Evolutionary conservation across 2,888 invertebrate species (phyloP).

Genomic region (Cantharis lateralis): DNA sequence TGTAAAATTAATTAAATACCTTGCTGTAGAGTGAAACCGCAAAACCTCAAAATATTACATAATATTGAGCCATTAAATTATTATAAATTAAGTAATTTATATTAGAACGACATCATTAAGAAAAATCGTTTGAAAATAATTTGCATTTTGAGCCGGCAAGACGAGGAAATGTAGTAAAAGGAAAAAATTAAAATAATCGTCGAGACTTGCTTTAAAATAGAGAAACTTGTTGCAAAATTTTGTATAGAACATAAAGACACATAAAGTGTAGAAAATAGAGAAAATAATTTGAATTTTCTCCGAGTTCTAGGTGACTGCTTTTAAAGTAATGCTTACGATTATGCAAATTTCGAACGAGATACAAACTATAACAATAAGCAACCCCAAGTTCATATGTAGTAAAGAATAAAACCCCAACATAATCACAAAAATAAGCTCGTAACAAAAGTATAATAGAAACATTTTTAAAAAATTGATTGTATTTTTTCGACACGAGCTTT

Average conservation of each 20-base stretch:
- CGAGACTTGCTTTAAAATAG: background rate
- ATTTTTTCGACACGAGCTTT: background rate
- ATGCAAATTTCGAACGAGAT: background rate
- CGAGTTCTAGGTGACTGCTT: background rate
- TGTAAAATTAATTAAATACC: conserved; percentile 20
- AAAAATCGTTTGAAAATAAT: background rate
- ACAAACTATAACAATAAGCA: conserved; percentile 1
- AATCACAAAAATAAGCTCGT: background rate
- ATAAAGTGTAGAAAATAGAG: background rate
- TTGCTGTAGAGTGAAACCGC: conserved; percentile 8
- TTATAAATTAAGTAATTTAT: background rate
- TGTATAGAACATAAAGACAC: background rate
- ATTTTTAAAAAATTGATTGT: background rate
- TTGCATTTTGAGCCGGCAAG: background rate
- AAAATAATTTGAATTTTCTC: background rate
- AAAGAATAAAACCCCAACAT: background rate
- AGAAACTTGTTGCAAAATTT: background rate
- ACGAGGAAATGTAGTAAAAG: background rate
- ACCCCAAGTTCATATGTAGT: background rate
- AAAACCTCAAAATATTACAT: conserved; percentile 16
- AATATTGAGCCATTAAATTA: conserved; percentile 1
- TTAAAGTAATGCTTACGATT: background rate
- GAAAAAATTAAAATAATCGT: background rate
- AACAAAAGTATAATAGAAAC: background rate
- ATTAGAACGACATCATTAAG: background rate